Evolutionary conservation across 2,888 invertebrate genomes (phyloP).

Genomic region (Apotomis turbidana): DNA sequence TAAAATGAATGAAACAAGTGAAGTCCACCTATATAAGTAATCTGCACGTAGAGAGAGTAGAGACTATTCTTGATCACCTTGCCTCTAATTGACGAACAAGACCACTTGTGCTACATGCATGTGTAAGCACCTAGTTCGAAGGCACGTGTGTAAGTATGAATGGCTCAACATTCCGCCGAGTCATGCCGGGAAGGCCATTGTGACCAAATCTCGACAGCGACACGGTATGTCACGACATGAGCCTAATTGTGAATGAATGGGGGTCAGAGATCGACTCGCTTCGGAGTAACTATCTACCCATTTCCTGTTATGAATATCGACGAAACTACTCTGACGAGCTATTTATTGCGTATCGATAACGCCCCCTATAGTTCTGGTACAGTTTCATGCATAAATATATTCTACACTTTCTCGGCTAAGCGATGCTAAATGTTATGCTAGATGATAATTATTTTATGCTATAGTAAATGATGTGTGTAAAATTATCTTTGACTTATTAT

Average conservation of each 20-base stretch:
- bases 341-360: slow-evolving; percentile 36
- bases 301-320: slow-evolving; percentile 70
- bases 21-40: background rate
- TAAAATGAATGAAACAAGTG: background rate
- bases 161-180: slow-evolving; percentile 70
- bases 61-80: slow-evolving; percentile 28
- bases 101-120: slow-evolving; percentile 43
- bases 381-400: slow-evolving; percentile 15
- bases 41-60: slow-evolving; percentile 18
- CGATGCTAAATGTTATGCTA: background rate
- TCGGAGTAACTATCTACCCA: slow-evolving; percentile 65
- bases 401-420: slow-evolving; percentile 12
- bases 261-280: slow-evolving; percentile 77
- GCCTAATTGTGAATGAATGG: slow-evolving; percentile 81
- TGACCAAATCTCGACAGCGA: slow-evolving; percentile 74
- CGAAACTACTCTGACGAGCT: slow-evolving; percentile 35
- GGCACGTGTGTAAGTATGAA: slow-evolving; percentile 66
- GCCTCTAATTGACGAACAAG: slow-evolving; percentile 41
- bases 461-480: no score
- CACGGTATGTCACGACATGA: slow-evolving; percentile 69
- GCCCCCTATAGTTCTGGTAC: slow-evolving; percentile 17
- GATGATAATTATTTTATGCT: no score
- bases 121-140: slow-evolving; percentile 42
- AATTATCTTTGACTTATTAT: no score
- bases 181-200: slow-evolving; percentile 80